Conservation (phyloP, 1,140 invertebrate genomes). For the Daktulosphaira vitifoliae region DNA sequence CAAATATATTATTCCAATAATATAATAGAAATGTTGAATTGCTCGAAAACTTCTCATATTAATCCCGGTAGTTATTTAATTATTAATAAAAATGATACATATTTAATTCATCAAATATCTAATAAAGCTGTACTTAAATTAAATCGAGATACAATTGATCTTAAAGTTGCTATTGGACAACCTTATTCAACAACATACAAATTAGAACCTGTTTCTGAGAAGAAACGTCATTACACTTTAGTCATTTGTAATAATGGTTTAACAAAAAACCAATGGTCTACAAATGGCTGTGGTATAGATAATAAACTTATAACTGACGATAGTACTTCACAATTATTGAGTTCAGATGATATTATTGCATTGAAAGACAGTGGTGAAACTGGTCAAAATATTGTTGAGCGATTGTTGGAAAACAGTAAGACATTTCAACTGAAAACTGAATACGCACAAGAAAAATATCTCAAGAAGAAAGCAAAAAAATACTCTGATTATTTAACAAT, state of each 20-base stretch:
- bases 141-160: conserved; percentile 61
- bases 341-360: conserved; percentile 68
- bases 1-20: too few species aligned
- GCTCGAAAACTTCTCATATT: too few species aligned
- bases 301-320: conserved; percentile 78
- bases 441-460: conserved; percentile 88
- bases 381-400: conserved; percentile 74
- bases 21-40: too few species aligned
- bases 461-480: conserved; percentile 87
- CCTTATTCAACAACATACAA: conserved; percentile 70
- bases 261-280: conserved; percentile 39
- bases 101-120: conserved; percentile 34
- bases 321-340: conserved; percentile 75
- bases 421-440: conserved; percentile 81
- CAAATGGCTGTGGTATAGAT: conserved; percentile 55
- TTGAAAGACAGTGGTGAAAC: conserved; percentile 63
- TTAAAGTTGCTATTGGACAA: conserved; percentile 60
- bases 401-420: conserved; percentile 78
- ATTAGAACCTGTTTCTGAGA: conserved; percentile 55
- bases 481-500: conserved; percentile 73
- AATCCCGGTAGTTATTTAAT: conserved; percentile 7
- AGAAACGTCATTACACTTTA: conserved; percentile 52
- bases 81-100: conserved; percentile 26
- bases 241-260: conserved; percentile 49
- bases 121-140: conserved; percentile 46